Percentiles rank a stretch among this genome's conserved stretches.
Conservation (phyloP, 2,113 vertebrate species). For the Boulengeromyrus knoepffleri region DNA sequence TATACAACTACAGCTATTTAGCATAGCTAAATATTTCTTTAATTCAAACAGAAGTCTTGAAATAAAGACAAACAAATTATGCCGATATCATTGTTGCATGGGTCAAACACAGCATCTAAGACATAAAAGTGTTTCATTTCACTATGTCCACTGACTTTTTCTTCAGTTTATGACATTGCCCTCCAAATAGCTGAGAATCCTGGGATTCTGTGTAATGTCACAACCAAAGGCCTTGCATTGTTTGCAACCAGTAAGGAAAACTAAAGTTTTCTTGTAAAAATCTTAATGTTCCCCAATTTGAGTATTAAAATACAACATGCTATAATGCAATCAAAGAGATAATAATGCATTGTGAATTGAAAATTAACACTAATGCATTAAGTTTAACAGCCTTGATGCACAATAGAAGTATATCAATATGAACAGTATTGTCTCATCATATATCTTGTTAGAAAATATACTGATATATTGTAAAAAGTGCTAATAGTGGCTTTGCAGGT, state of each 20-base stretch:
- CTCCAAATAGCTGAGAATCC: neutral
- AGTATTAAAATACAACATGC: neutral
- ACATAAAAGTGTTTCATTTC: neutral
- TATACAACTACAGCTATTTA: neutral
- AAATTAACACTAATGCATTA: neutral
- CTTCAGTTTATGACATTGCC: neutral
- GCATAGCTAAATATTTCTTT: neutral
- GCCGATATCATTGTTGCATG: neutral
- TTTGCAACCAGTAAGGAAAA: neutral
- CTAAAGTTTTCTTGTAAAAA: neutral
- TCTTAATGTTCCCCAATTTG: neutral
- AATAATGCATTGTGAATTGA: neutral
- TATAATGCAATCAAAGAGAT: neutral
- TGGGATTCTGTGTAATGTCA: neutral
- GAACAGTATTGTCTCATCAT: neutral
- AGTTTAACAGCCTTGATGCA: neutral
- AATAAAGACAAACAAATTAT: neutral
- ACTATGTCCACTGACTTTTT: neutral
- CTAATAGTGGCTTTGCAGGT: neutral
- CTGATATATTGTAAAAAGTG: too few relatives aligned
- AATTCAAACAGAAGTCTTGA: neutral
- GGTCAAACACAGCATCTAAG: neutral
- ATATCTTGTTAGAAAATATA: neutral
- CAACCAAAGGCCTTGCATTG: neutral
- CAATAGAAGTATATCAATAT: neutral